Base-by-base conservation (phyloP, 1,140 invertebrate genomes). In the Drosophila cardini region DNA sequence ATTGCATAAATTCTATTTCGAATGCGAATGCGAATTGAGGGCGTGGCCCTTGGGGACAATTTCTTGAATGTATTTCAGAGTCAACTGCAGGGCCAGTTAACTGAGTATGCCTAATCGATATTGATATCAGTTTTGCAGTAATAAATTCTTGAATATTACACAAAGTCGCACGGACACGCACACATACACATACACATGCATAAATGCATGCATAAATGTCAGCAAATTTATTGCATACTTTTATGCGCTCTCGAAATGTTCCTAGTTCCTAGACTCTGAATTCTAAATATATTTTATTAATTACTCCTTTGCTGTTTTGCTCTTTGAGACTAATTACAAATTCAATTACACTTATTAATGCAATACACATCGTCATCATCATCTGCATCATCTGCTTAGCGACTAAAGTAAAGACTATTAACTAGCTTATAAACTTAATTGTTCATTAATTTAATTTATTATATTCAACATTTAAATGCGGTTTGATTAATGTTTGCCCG, bases 401-500 rank as follows among this genome's bases (percentile, higher is more conserved):
- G 21, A 55, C 56, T 56, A 36, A 38, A 42, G 36, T 46, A 13
- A 26, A 30, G 38, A 69, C 78, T 87, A 80, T 42, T 50, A 36
- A 40, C 83, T 83, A 77, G 34, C 63, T 77, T 73, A 78, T 45
- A 13, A 15, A 40, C 65, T 53, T 70, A 89, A 58, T 70, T 56
- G 64, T 80, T 90, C 63, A 64, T 60, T 83, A 86, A 87, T 76
- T 79, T 83, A 69, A 86, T 61, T 87, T 83, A 73, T 40, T 76
- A 46, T 71, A 40, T 78, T 87, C 65, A 83, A 87, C 79, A 86
- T 82, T 83, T 83, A 86, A 86, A 86, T 86, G 79, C 83, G 73
- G 72, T 87, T 86, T 86, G 83, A 86, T 86, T 86, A 76, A 80
- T 86, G 83, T 73, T 79, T 86, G 83, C 79, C 83, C 76, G 34